Conservation (phyloP, 2,113 vertebrate genomes). For the Narcine bancroftii region DNA sequence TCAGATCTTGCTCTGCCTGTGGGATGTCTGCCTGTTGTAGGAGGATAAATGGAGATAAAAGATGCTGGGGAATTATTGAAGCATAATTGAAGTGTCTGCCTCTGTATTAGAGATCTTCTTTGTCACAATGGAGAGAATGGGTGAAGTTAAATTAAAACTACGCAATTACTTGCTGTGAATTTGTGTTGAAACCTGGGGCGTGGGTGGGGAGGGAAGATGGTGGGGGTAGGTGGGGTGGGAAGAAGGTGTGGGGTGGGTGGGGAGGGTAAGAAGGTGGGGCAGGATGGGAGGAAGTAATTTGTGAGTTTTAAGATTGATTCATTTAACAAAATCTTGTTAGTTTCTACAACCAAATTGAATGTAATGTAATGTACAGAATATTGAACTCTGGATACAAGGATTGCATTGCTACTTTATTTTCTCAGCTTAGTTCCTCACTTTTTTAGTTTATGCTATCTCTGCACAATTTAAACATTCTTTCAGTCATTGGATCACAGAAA, state of each 20-base stretch:
- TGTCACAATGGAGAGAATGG: neutral
- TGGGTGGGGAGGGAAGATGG: no score
- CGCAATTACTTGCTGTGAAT: neutral
- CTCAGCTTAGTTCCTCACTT: neutral
- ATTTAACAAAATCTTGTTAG: neutral
- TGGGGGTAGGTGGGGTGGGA: no score
- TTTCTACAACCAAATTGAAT: neutral
- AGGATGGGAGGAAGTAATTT: neutral
- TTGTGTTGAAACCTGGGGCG: neutral
- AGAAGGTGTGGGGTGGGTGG: no score
- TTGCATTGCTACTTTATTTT: neutral
- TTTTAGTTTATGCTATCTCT: neutral
- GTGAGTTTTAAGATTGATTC: neutral
- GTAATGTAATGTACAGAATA: neutral
- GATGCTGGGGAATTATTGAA: neutral
- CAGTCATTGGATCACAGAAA: neutral
- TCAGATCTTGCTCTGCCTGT: no score
- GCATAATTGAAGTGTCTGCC: neutral
- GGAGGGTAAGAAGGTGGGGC: no score
- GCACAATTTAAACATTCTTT: neutral
- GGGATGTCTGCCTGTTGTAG: no score
- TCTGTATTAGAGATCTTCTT: neutral
- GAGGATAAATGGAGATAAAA: no score
- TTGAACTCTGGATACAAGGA: neutral
- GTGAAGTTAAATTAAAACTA: neutral